Conservation (phyloP, 2,797 vertebrate species). For the Chaetophractus vellerosus region DNA sequence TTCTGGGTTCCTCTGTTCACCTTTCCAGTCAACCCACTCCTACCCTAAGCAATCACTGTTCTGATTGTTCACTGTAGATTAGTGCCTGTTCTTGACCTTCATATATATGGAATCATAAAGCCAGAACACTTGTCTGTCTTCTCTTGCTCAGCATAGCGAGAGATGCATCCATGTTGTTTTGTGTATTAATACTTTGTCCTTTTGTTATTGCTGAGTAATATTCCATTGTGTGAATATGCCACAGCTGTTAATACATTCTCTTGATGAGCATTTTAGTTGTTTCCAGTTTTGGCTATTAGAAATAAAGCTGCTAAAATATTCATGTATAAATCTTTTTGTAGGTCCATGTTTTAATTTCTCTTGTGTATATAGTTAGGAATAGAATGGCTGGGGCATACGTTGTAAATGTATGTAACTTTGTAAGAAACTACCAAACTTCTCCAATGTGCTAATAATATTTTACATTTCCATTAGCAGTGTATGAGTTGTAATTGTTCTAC, state of each 20-base stretch:
- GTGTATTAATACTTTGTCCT: neutral
- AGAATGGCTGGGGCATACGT: neutral
- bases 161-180: neutral
- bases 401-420: neutral
- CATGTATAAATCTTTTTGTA: neutral
- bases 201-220: neutral
- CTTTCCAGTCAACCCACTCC: neutral
- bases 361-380: neutral
- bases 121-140: neutral
- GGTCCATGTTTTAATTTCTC: neutral
- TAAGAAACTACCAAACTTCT: constrained; percentile 24
- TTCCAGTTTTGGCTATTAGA: neutral
- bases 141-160: neutral
- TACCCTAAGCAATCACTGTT: neutral
- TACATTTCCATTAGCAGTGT: neutral
- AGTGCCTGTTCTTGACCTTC: neutral
- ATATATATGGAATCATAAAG: neutral
- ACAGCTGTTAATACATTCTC: neutral
- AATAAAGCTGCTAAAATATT: constrained; percentile 8
- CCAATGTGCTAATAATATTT: neutral
- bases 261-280: neutral
- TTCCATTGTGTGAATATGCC: neutral
- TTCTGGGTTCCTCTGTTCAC: neutral
- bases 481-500: neutral
- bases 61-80: neutral